Percentiles rank a stretch among this genome's conserved stretches.
phyloP scores from a whole-genome alignment of 2,888 invertebrate species.

The Mayetiola destructor region DNA sequence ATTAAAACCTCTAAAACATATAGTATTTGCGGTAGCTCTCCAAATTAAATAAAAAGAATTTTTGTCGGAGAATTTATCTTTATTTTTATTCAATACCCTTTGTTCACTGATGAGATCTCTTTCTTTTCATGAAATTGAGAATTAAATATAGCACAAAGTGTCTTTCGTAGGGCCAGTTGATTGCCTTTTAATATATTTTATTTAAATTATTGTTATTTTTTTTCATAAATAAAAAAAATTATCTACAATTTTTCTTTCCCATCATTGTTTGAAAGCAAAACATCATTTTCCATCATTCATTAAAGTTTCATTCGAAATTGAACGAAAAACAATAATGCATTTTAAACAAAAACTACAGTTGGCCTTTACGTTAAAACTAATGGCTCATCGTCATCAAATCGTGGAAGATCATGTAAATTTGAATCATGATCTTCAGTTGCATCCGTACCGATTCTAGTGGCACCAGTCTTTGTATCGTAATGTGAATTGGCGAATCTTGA shows the following conservation, averaged over 20 bases:
- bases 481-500: conserved; percentile 68
- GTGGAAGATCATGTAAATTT: conserved; percentile 57
- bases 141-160: too few relatives aligned
- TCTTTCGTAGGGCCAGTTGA: too few relatives aligned
- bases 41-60: too few relatives aligned
- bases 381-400: conserved; percentile 88
- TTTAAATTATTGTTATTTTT: too few relatives aligned
- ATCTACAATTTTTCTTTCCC: conserved; percentile 10
- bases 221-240: conserved; percentile 12
- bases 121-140: too few relatives aligned
- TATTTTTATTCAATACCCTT: too few relatives aligned
- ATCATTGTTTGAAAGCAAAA: conserved; percentile 6
- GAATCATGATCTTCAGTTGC: conserved; percentile 48
- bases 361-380: conserved; percentile 63
- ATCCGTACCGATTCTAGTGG: conserved; percentile 67
- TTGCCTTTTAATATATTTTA: too few relatives aligned
- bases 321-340: background rate
- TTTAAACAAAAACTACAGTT: background rate
- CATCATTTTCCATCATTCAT: background rate
- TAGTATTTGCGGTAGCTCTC: too few relatives aligned
- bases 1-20: too few relatives aligned
- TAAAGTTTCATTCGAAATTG: background rate
- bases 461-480: conserved; percentile 74
- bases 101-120: too few relatives aligned
- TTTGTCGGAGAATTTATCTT: too few relatives aligned